Evolutionary conservation across 2,888 invertebrate species (phyloP).

Genomic region (Psylliodes chrysocephalus): DNA sequence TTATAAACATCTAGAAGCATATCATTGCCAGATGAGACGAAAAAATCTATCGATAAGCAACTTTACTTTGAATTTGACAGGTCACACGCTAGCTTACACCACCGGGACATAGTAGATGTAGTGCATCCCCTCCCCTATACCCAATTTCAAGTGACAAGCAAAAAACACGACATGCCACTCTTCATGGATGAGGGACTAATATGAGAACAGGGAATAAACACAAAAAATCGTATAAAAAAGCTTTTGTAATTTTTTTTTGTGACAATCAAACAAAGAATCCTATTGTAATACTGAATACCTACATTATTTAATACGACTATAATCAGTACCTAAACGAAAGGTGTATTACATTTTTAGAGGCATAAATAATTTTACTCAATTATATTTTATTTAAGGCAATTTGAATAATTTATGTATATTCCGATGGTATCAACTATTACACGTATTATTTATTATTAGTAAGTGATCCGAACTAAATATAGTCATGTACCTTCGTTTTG

Average conservation of each 20-base stretch:
- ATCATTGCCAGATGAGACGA: too few relatives aligned
- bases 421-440: conserved; percentile 22
- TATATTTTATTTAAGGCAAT: conserved; percentile 29
- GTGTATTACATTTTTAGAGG: conserved; percentile 10
- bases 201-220: too few relatives aligned
- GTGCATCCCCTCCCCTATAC: too few relatives aligned
- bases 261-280: conserved; percentile 17
- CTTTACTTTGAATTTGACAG: too few relatives aligned
- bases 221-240: background rate
- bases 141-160: too few relatives aligned
- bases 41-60: too few relatives aligned
- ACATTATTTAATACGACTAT: conserved; percentile 14
- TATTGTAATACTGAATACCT: conserved; percentile 5
- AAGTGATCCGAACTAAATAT: conserved; percentile 33
- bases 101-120: too few relatives aligned
- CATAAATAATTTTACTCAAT: conserved; percentile 26
- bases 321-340: conserved; percentile 22
- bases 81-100: too few relatives aligned
- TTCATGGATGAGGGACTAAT: too few relatives aligned
- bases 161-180: too few relatives aligned
- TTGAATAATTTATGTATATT: conserved; percentile 26
- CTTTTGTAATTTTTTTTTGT: conserved; percentile 12
- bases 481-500: conserved; percentile 31
- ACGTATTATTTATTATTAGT: conserved; percentile 33
- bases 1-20: too few relatives aligned